Percentiles rank a stretch among this genome's conserved stretches.
phyloP scores from a whole-genome alignment of 2,797 vertebrate genomes.

The Halcyon badia region DNA sequence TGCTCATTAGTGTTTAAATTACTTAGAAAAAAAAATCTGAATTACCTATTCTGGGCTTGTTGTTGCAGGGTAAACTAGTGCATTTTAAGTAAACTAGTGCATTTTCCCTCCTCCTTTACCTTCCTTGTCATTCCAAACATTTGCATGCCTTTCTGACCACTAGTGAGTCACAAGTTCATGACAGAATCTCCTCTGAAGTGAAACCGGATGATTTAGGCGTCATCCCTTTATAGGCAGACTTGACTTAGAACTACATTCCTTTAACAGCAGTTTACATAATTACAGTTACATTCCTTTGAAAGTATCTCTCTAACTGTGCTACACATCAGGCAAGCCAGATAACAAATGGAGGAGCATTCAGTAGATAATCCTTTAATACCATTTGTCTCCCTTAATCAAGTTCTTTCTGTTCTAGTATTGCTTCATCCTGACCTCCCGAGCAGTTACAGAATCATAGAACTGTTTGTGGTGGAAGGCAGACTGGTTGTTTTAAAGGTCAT shows the following conservation, averaged over 20 bases:
- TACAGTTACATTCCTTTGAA: not conserved
- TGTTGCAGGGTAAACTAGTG: not conserved
- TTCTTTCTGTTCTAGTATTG: not conserved
- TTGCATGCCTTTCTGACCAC: not conserved
- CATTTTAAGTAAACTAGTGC: not conserved
- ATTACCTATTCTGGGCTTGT: not conserved
- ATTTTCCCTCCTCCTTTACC: not conserved
- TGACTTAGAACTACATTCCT: not conserved
- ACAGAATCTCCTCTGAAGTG: not conserved
- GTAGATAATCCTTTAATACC: not conserved
- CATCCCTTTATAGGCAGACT: not conserved
- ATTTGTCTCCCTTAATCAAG: not conserved
- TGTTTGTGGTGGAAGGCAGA: not conserved
- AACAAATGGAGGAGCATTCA: not conserved
- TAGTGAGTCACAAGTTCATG: not conserved
- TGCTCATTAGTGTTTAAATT: not conserved
- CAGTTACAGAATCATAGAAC: not conserved
- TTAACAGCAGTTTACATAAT: not conserved
- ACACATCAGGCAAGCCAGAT: not conserved
- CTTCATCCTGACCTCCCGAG: not conserved
- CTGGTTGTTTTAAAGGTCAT: not conserved
- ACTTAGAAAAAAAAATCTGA: not conserved
- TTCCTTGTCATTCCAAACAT: not conserved
- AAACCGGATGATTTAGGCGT: not conserved
- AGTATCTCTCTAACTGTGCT: not conserved